These are phyloP conservation scores for Plodia interpunctella DNA, from an alignment of 1,140 invertebrate genomes.

Conservation along the genomic window DNA sequence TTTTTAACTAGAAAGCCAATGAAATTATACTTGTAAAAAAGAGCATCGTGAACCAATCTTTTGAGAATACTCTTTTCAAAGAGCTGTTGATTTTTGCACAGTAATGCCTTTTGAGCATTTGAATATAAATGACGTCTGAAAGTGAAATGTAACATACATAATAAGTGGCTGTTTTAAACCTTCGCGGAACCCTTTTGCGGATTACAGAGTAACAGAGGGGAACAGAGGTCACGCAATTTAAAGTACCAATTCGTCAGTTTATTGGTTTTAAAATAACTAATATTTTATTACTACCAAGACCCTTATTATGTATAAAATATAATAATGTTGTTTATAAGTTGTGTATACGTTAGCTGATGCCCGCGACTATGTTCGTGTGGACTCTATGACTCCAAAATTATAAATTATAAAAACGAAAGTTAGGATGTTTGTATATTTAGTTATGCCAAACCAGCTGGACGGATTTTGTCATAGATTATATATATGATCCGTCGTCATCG, in stretches of 20 bases:
- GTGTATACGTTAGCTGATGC: too few species aligned
- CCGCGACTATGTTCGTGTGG: too few species aligned
- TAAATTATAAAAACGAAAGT: too few species aligned
- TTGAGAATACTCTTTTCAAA: conserved; percentile 66
- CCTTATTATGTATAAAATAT: too few species aligned
- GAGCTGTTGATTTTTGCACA: conserved; percentile 73
- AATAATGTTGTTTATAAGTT: too few species aligned
- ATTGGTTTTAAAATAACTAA: background rate
- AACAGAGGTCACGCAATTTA: conserved; percentile 25
- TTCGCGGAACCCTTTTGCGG: conserved; percentile 72
- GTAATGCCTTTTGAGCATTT: conserved; percentile 74
- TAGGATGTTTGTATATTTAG: too few species aligned
- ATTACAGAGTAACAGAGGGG: conserved; percentile 52
- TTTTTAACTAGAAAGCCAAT: background rate
- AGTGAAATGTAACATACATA: conserved; percentile 77
- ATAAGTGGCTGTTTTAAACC: conserved; percentile 76
- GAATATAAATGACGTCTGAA: conserved; percentile 76
- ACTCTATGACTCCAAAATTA: too few species aligned
- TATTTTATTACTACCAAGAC: too few species aligned
- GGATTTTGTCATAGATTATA: too few species aligned
- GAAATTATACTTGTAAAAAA: background rate
- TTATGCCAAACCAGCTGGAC: too few species aligned
- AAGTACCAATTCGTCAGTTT: too few species aligned
- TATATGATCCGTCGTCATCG: too few species aligned
- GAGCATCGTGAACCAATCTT: conserved; percentile 47